These are phyloP conservation scores for Augochlora pura DNA, from an alignment of 1,140 invertebrate species.

Conservation along the genomic window DNA sequence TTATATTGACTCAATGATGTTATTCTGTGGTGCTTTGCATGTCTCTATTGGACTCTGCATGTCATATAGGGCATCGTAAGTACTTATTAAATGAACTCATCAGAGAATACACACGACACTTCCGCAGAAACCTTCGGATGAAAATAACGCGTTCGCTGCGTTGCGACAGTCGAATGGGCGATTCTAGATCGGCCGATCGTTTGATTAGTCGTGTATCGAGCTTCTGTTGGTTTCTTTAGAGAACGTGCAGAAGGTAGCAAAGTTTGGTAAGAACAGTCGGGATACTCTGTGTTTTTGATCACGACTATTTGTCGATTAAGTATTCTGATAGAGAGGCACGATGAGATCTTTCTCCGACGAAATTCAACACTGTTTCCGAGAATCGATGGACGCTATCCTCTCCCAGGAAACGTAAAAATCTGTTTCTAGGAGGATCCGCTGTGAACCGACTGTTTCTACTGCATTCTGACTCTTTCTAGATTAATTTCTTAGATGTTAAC, in stretches of 20 bases:
- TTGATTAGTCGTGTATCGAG: conserved; percentile 12
- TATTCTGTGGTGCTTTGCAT: conserved; percentile 79
- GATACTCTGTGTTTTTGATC: neutral
- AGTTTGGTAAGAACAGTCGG: conserved; percentile 41
- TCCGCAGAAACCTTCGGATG: conserved; percentile 17
- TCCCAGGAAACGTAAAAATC: too few species aligned
- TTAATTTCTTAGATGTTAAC: conserved; percentile 21
- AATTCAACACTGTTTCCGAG: too few species aligned
- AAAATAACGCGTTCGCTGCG: conserved; percentile 6
- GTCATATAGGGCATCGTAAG: conserved; percentile 79
- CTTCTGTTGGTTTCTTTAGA: conserved; percentile 38
- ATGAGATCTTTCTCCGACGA: too few species aligned
- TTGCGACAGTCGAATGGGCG: conserved; percentile 27
- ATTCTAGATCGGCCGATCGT: conserved; percentile 35
- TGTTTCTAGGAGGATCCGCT: neutral
- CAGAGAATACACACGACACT: conserved; percentile 65
- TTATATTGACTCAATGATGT: conserved; percentile 76
- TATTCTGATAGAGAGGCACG: too few species aligned
- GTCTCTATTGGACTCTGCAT: conserved; percentile 80
- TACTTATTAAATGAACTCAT: conserved; percentile 71
- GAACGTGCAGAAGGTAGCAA: conserved; percentile 24
- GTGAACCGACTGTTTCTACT: conserved; percentile 38
- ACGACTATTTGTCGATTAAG: too few species aligned
- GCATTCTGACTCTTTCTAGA: conserved; percentile 9
- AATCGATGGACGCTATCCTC: too few species aligned